Conservation (phyloP, 2,113 vertebrate species). For the Tamias sibiricus region DNA sequence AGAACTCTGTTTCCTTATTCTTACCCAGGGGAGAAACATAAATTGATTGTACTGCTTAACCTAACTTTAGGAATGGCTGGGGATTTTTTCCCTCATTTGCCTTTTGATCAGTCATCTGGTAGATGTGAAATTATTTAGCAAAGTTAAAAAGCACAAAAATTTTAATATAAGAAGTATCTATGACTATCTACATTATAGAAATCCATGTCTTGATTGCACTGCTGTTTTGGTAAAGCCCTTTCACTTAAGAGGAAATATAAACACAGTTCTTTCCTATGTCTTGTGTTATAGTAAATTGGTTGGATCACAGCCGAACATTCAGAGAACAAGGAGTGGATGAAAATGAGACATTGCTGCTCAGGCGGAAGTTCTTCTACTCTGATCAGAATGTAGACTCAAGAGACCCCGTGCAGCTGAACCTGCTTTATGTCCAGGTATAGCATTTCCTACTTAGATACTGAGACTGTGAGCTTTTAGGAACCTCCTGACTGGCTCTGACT, state of each 20-base stretch:
- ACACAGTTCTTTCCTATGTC: background rate
- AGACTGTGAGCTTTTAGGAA: background rate
- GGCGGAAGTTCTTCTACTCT: constrained; percentile 99
- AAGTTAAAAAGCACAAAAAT: background rate
- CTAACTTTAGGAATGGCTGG: background rate
- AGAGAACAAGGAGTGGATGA: constrained; percentile 98
- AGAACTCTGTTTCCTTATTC: background rate
- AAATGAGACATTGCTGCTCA: constrained; percentile 94
- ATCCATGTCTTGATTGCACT: background rate
- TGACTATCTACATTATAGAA: background rate
- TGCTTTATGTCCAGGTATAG: constrained; percentile 98
- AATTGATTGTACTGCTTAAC: background rate
- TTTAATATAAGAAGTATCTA: background rate
- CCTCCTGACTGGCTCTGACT: background rate
- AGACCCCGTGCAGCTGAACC: constrained; percentile 98
- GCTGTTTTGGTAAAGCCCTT: background rate
- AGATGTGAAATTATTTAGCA: background rate
- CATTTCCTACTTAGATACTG: background rate
- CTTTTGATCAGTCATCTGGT: background rate
- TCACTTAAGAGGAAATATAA: background rate
- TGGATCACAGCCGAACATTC: constrained; percentile 98
- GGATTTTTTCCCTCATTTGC: background rate
- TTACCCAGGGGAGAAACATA: background rate
- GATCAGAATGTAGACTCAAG: constrained; percentile 99
- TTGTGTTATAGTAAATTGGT: constrained; percentile 94